Base-by-base conservation (phyloP, 2,113 vertebrate genomes). In the Calyptommatus sinebrachiatus region DNA sequence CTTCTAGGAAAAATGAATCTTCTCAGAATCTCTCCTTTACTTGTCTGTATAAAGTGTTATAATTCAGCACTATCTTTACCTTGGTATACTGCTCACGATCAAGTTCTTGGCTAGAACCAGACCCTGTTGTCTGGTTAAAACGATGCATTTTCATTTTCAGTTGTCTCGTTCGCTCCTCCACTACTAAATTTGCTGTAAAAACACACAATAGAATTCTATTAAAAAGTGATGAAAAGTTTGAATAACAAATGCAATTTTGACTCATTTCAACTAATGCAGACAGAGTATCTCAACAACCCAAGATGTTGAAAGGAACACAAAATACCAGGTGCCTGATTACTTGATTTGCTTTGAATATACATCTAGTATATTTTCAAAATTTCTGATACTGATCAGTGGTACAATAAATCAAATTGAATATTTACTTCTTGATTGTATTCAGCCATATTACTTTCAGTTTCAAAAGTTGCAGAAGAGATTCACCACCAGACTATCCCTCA, bases 101-200 rank as follows among this genome's bases (percentile, higher is more conserved):
- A 86, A 95, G 96, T 94, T 97, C 97, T 81, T 97, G 97, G 93
- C 97, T 99, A 95, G 97, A 96, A 91, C 96, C 95, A 95, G 97
- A 97, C 88, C 96, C 95, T 91, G 97, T 94, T 84, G 97, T 94
- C 92, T 97, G 97, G 92, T 97, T 96, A 94, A 96, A 97, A 90
- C 97, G 94, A 86, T 97, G 96, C 89, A 97, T 91, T 96, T 98
- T 97, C 93, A 97, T 95, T 94, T 96, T 97, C 95, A 98, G 93
- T 94, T 97, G 96, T 94, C 96, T 96, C 2, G 97, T 95, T 85
- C 97, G 95, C 80, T 99, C 97, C 89, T 99, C 98, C 89, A 96
- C 97, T 87, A 96, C 96, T 89, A 98, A 96, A 90, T 95, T 98
- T 96, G 94, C 91, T 92, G 94, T 84, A 93, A 95, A 94, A 94